Percentiles rank a stretch among this genome's conserved stretches.
Conservation (phyloP, 1,140 invertebrate genomes). For the Macrostomum lignano region DNA sequence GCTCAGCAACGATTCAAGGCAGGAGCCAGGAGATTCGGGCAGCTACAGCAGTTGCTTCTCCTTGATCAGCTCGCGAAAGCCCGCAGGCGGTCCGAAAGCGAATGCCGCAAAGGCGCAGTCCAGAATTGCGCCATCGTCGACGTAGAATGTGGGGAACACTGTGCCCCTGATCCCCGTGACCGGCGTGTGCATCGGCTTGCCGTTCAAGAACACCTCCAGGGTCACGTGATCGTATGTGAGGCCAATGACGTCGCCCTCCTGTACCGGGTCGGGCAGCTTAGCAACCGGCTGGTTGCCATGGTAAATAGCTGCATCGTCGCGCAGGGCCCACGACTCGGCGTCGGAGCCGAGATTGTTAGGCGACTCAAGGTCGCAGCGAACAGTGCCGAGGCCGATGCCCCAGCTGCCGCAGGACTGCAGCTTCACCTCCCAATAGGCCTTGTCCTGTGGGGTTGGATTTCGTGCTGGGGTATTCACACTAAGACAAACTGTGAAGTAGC, state of each 20-base stretch:
- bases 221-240: slow-evolving; percentile 82
- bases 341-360: slow-evolving; percentile 62
- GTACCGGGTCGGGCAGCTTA: slow-evolving; percentile 35
- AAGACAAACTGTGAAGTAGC: too few relatives aligned
- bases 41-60: slow-evolving; percentile 77
- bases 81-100: slow-evolving; percentile 46
- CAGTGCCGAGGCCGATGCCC: slow-evolving; percentile 67
- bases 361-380: too few relatives aligned
- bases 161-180: slow-evolving; percentile 59
- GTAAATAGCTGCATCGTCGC: slow-evolving; percentile 53
- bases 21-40: neutral
- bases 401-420: slow-evolving; percentile 74
- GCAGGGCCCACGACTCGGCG: slow-evolving; percentile 64
- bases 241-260: slow-evolving; percentile 77
- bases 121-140: slow-evolving; percentile 80
- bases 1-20: too few relatives aligned
- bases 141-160: slow-evolving; percentile 68
- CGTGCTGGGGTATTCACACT: too few relatives aligned
- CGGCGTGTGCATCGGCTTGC: slow-evolving; percentile 51
- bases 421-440: slow-evolving; percentile 95
- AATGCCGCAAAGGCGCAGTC: slow-evolving; percentile 74
- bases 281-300: slow-evolving; percentile 51
- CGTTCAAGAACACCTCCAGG: slow-evolving; percentile 77
- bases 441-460: slow-evolving; percentile 81
- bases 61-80: slow-evolving; percentile 79